phyloP scores from a whole-genome alignment of 2,797 vertebrate species.

The Syndactyla subalaris region DNA sequence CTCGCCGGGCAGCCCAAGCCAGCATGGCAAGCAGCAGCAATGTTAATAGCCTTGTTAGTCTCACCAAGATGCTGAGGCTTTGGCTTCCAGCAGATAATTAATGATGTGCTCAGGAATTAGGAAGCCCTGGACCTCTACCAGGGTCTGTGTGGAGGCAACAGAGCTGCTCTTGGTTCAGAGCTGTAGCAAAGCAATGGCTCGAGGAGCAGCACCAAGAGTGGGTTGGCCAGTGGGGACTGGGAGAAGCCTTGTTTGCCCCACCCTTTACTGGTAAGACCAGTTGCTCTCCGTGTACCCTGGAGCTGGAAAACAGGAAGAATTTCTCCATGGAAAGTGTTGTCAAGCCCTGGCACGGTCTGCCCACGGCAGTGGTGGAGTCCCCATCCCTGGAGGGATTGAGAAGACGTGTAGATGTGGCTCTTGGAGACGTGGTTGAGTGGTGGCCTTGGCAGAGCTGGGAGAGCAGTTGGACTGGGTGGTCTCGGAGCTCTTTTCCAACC shows the following conservation, averaged over 20 bases:
- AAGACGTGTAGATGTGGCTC: rapidly evolving
- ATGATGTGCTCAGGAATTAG: not conserved
- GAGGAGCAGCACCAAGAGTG: not conserved
- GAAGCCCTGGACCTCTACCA: conserved; percentile 43
- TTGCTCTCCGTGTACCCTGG: not conserved
- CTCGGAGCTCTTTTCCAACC: not conserved
- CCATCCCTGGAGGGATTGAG: not conserved
- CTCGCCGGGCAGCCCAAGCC: not conserved
- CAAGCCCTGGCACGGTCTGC: not conserved
- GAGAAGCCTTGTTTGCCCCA: not conserved
- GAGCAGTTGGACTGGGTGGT: not conserved
- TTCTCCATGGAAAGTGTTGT: not conserved
- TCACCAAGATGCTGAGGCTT: not conserved
- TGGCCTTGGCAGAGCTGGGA: not conserved
- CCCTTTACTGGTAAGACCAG: too few relatives aligned
- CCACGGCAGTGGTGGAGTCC: not conserved
- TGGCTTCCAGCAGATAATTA: conserved; percentile 52
- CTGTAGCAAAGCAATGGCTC: not conserved
- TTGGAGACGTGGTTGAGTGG: not conserved
- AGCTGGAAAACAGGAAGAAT: not conserved
- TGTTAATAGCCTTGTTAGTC: conserved; percentile 14
- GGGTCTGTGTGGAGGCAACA: not conserved
- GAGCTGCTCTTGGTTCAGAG: not conserved
- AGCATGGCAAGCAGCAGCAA: not conserved
- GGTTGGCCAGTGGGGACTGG: rapidly evolving